Conservation (phyloP, 2,113 vertebrate genomes). For the Neoarius graeffei region DNA sequence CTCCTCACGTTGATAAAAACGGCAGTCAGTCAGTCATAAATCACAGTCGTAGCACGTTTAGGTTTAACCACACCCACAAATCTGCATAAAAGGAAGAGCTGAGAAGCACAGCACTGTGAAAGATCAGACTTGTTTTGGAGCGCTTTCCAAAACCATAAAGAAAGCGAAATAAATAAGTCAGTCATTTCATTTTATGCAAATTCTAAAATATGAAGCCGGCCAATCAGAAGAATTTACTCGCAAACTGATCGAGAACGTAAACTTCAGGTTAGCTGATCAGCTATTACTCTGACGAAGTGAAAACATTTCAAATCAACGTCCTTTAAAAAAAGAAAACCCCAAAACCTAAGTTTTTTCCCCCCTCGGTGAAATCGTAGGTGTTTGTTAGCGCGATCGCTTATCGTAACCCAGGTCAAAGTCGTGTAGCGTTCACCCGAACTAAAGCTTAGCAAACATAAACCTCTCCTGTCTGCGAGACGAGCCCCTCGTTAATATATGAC, state of each 20-base stretch:
- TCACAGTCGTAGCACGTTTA: not conserved
- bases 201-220: not conserved
- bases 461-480: conserved; percentile 56
- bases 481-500: conserved; percentile 59
- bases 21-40: not conserved
- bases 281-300: not conserved
- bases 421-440: not conserved
- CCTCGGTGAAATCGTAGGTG: not conserved
- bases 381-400: too few species aligned
- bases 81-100: not conserved
- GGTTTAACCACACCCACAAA: not conserved
- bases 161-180: not conserved
- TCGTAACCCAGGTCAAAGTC: not conserved
- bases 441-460: conserved; percentile 64
- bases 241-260: not conserved
- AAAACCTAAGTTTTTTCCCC: too few species aligned
- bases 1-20: not conserved
- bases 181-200: not conserved
- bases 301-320: not conserved
- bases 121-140: not conserved
- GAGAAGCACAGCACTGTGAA: too few species aligned
- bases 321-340: too few species aligned
- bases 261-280: not conserved
- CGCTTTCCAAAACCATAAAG: too few species aligned
- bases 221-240: not conserved